phyloP scores from a whole-genome alignment of 2,797 vertebrate genomes.

The Alcedo quadribrachys region DNA sequence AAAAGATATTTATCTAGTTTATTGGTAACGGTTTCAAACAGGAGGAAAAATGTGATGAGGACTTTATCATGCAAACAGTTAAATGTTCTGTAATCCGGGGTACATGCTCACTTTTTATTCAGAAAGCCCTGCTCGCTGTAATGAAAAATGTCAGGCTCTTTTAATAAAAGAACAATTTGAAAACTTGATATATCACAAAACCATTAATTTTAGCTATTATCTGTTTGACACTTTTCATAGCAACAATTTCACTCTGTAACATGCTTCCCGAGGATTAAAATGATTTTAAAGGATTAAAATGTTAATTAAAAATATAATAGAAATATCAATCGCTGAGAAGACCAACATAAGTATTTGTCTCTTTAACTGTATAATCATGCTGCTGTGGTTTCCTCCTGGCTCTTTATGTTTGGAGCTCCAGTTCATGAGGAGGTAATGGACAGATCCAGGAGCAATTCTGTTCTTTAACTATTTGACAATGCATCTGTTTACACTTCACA shows the following conservation, averaged over 20 bases:
- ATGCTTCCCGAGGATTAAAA: slow-evolving; percentile 75
- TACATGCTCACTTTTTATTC: slow-evolving; percentile 66
- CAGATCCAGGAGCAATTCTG: slow-evolving; percentile 75
- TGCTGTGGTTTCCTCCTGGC: not conserved
- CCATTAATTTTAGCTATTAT: slow-evolving; percentile 79
- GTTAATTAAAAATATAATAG: slow-evolving; percentile 80
- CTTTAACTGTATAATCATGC: slow-evolving; percentile 65
- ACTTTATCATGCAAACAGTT: slow-evolving; percentile 65
- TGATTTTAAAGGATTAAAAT: slow-evolving; percentile 80
- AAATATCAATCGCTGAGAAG: slow-evolving; percentile 71
- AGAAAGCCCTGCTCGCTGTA: slow-evolving; percentile 51
- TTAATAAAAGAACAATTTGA: slow-evolving; percentile 75
- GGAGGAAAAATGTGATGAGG: slow-evolving; percentile 12
- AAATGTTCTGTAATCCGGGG: slow-evolving; percentile 67
- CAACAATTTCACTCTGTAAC: slow-evolving; percentile 70
- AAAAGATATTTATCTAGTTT: slow-evolving; percentile 50
- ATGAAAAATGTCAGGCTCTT: slow-evolving; percentile 68
- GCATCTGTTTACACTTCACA: slow-evolving; percentile 78
- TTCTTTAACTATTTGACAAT: slow-evolving; percentile 77
- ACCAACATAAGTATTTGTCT: slow-evolving; percentile 68
- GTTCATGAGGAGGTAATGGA: slow-evolving; percentile 71
- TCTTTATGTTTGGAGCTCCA: slow-evolving; percentile 65
- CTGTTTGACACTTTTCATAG: slow-evolving; percentile 76
- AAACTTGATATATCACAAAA: slow-evolving; percentile 77
- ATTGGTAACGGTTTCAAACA: slow-evolving; percentile 45